Evolutionary conservation across 1,140 invertebrate genomes (phyloP).

Genomic region (Berghia stephanieae): DNA sequence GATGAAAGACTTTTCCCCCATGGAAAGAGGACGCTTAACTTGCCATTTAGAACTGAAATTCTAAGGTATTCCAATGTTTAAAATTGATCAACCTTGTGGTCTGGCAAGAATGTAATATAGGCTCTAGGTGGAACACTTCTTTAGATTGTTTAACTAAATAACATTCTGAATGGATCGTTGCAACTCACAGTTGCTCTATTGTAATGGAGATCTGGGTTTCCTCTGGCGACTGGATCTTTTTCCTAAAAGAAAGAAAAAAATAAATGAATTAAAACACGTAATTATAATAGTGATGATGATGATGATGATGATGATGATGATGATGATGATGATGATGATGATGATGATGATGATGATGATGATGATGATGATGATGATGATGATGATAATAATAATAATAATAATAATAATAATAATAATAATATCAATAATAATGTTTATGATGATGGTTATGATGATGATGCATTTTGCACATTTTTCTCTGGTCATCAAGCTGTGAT

Average conservation of each 20-base stretch:
- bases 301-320: background rate
- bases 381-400: background rate
- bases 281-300: background rate
- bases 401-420: background rate
- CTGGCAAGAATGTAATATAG: background rate
- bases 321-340: background rate
- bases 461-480: no score
- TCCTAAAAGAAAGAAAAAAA: conserved; percentile 70
- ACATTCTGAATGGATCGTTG: background rate
- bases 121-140: background rate
- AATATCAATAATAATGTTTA: no score
- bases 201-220: conserved; percentile 84
- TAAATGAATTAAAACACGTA: background rate
- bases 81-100: background rate
- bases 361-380: no score
- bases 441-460: no score
- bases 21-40: no score
- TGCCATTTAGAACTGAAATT: background rate
- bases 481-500: no score
- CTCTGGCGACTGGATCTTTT: conserved; percentile 77
- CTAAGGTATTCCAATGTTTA: background rate
- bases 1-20: no score
- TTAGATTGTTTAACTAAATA: background rate
- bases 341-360: no score
- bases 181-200: conserved; percentile 82